Base-by-base conservation (phyloP, 1,140 invertebrate genomes). In the Ephestia elutella region DNA sequence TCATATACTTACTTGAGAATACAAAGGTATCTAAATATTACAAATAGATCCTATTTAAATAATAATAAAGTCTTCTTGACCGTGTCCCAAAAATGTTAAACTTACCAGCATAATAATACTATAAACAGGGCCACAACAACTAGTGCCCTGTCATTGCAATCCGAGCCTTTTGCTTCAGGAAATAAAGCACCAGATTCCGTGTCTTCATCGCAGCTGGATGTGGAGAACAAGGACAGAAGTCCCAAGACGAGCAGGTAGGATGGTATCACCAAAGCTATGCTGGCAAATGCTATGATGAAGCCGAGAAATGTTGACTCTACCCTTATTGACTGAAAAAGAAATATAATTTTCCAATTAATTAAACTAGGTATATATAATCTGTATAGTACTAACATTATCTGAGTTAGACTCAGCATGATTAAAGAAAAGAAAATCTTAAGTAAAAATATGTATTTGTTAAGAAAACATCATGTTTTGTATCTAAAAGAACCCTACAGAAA, bases 261-360 rank as follows among this genome's bases (percentile, higher is more conserved):
- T n/a, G 85, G 85, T 73, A 87, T 80, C 11, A 86, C 66, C 15
- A 85, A 62, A 3, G 85, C 79, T 11, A 86, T 75, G 54, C 83
- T 79, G 15, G 75, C 75, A 56, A 87, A 87, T 11, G 75, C 67
- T 56, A 85, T 74, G 32, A 87, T 73, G 61, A 81, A 73, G 7
- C 70, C 77, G 11, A 87, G 65, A 57, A 87, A 87, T 44, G 80
- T 80, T 17, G 85, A 87, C 53, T 87, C 85, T 66, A 87, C 67
- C 73, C 80, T 83, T 59, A 87, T 81, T 54, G 85, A 82, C 85
- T 87, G 81, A 50, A 78, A 82, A 60, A 68, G 63, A 53, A 79
- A 82, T n/a, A n/a, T n/a, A n/a, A n/a, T n/a, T n/a, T n/a, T n/a
- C n/a, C n/a, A n/a, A n/a, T n/a, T n/a, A n/a, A n/a, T n/a, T n/a